Evolutionary conservation across 2,797 vertebrate genomes (phyloP).

Genomic region (Paedocypris micromegethes): DNA sequence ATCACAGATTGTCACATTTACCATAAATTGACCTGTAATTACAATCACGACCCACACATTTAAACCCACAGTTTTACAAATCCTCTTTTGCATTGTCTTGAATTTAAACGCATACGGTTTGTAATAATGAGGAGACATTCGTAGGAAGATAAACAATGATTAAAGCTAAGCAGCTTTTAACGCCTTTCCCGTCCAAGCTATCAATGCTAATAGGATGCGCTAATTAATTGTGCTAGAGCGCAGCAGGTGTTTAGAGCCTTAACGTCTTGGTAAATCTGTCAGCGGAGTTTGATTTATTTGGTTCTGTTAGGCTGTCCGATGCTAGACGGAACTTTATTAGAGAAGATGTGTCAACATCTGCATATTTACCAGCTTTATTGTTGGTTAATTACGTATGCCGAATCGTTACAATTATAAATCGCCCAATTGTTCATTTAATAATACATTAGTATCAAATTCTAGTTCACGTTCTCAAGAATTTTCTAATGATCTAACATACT

Average conservation of each 20-base stretch:
- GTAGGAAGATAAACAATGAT: constrained; percentile 23
- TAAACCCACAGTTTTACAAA: not conserved
- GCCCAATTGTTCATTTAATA: too few species aligned
- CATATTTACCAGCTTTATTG: not conserved
- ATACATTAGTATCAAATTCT: too few species aligned
- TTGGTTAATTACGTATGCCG: too few species aligned
- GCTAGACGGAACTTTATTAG: not conserved
- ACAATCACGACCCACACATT: constrained; percentile 2
- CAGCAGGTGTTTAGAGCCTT: constrained; percentile 17
- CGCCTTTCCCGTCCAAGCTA: constrained; percentile 10
- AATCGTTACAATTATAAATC: too few species aligned
- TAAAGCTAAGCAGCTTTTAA: constrained; percentile 25
- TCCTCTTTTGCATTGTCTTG: constrained; percentile 11
- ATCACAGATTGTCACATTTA: not conserved
- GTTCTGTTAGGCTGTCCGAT: constrained; percentile 17
- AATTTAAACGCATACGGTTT: constrained; percentile 3
- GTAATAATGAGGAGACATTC: constrained; percentile 15
- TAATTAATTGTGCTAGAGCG: constrained; percentile 18
- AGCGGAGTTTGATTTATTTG: constrained; percentile 12
- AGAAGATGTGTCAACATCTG: not conserved
- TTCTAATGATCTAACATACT: too few species aligned
- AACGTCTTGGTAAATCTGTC: constrained; percentile 19
- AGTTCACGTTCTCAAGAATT: too few species aligned
- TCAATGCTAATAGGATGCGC: constrained; percentile 22
- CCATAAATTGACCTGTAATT: not conserved